Evolutionary conservation across 2,113 vertebrate species (phyloP).

Genomic region (Noturus placidus): DNA sequence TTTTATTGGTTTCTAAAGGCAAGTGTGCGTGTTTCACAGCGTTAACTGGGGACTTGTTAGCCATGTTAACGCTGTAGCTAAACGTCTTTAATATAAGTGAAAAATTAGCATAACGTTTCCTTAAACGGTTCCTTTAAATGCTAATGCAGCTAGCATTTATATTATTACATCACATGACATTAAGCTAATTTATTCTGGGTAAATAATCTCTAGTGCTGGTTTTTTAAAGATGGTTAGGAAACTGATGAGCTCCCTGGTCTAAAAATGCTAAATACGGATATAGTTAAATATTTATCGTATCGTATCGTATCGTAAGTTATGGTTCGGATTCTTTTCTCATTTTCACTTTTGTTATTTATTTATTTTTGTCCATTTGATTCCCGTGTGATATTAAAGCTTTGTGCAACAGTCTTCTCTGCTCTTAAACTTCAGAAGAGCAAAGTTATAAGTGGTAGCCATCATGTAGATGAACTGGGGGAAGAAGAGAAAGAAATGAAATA

Average conservation of each 20-base stretch:
- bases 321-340: background rate
- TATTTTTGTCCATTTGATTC: slow-evolving; percentile 35
- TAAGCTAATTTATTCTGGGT: background rate
- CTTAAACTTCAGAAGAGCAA: slow-evolving; percentile 99
- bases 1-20: background rate
- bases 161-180: background rate
- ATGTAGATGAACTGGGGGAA: slow-evolving; percentile 99
- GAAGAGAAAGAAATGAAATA: slow-evolving; percentile 83
- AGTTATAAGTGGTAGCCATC: slow-evolving; percentile 99
- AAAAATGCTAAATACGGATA: background rate
- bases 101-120: background rate
- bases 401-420: slow-evolving; percentile 99
- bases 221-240: background rate
- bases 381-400: slow-evolving; percentile 87
- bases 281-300: background rate
- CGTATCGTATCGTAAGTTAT: background rate
- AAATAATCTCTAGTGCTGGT: background rate
- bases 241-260: background rate
- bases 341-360: background rate
- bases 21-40: background rate
- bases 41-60: background rate
- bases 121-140: background rate
- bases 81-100: background rate
- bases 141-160: background rate
- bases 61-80: background rate